Evolutionary conservation across 2,113 vertebrate species (phyloP).

Genomic region (Vicugna pacos): DNA sequence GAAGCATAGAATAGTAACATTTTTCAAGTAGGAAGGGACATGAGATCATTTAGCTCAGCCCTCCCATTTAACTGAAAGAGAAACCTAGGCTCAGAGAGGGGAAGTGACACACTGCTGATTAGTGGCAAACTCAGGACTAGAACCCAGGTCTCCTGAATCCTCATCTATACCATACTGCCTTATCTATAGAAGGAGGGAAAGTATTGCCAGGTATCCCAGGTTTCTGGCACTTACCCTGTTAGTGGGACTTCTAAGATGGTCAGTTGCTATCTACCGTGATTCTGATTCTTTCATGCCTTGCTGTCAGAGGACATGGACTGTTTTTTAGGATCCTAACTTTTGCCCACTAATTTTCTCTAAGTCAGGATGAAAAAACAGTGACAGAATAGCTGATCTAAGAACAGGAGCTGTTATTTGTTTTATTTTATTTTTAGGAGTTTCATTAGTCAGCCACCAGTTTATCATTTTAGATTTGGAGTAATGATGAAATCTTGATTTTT

Average conservation of each 20-base stretch:
- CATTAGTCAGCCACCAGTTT: neutral
- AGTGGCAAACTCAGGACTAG: conserved; percentile 55
- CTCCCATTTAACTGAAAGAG: conserved; percentile 68
- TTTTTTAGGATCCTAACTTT: conserved; percentile 29
- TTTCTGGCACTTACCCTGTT: conserved; percentile 41
- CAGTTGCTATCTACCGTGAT: neutral
- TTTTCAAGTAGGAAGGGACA: conserved; percentile 38
- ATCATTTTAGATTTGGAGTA: conserved; percentile 20
- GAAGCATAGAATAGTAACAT: conserved; percentile 25
- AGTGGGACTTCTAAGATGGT: neutral
- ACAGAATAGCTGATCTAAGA: conserved; percentile 11
- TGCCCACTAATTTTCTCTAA: conserved; percentile 43
- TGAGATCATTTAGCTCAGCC: conserved; percentile 34
- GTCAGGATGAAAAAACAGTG: conserved; percentile 43
- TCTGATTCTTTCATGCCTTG: conserved; percentile 28
- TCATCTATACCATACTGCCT: conserved; percentile 35
- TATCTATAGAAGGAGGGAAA: conserved; percentile 20
- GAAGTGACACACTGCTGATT: conserved; percentile 56
- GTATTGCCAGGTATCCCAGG: neutral
- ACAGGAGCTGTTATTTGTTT: conserved; percentile 34
- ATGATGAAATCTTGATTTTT: conserved; percentile 36
- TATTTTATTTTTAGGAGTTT: conserved; percentile 40
- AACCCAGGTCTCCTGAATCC: conserved; percentile 31
- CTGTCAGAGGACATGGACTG: neutral
- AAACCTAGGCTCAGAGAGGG: conserved; percentile 58